Evolutionary conservation across 2,113 vertebrate species (phyloP).

Genomic region (Tonatia bakeri): DNA sequence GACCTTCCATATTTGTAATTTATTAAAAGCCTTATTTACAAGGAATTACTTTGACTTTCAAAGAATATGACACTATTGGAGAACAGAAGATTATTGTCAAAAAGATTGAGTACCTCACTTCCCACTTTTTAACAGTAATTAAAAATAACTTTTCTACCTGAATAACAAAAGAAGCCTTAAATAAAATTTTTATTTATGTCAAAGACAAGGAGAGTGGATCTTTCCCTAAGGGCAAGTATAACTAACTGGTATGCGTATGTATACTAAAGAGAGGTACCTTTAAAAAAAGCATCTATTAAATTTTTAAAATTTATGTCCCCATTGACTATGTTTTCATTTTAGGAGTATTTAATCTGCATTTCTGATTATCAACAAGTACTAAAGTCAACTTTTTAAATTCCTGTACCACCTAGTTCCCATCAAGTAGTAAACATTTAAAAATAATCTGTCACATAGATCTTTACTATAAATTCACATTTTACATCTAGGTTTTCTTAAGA

Average conservation of each 20-base stretch:
- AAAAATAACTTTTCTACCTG: conserved; percentile 42
- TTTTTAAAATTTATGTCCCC: background rate
- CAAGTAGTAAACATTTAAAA: background rate
- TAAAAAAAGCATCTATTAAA: background rate
- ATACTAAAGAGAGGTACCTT: background rate
- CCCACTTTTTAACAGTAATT: background rate
- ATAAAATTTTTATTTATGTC: conserved; percentile 52
- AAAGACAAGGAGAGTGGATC: conserved; percentile 25
- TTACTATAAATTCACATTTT: background rate
- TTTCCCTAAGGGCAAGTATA: background rate
- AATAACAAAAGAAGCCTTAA: conserved; percentile 44
- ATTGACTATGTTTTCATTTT: background rate
- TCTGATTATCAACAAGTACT: background rate
- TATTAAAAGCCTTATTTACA: conserved; percentile 57
- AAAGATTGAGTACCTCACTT: conserved; percentile 5
- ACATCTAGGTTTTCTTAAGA: background rate
- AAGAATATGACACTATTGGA: conserved; percentile 14
- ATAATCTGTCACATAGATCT: background rate
- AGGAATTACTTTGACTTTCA: conserved; percentile 33
- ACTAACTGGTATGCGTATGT: background rate
- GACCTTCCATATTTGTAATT: conserved; percentile 43
- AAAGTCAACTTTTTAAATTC: conserved; percentile 1
- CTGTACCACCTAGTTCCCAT: background rate
- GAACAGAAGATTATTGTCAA: conserved; percentile 25
- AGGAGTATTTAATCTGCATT: background rate